Base-by-base conservation (phyloP, 2,888 invertebrate genomes). In the Tromatobia lineatoria region DNA sequence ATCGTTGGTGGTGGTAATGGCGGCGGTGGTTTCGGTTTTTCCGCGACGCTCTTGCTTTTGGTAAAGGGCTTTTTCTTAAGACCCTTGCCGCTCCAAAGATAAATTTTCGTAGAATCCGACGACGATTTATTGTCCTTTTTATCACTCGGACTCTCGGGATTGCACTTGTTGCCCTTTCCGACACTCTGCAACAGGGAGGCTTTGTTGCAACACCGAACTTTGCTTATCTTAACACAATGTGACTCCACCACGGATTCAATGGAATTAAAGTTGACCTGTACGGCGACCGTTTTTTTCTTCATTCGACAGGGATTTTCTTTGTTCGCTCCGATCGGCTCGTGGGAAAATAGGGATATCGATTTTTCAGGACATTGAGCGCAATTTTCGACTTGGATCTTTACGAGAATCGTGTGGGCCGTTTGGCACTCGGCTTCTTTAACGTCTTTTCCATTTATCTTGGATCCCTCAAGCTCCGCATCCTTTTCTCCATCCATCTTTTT, bases 341-440 rank as follows among this genome's bases (percentile, higher is more conserved):
- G 80, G 1, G 88, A 85, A 80, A 86, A 88, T 29, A 88, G 85
- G 11, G 89, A 86, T 70, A 86, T 79, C 57, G 89, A 86, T 67
- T 88, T 88, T 20, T 90, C 90, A 13, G 86, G 79, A 38, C 87
- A 88, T 71, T 89, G 89, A 10, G 87, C 85, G 69, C 90, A 91
- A 85, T 91, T 90, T 83, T 92, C 92, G 6, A 91, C 89, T 77
- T 91, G 89, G 25, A 91, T 91, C 73, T 90, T 91, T 4, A 91
- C 90, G 61, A 90, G 83, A 61, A 87, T 87, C 42, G 88, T 82
- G 34, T 88, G 88, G 29, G 85, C 81, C 11, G 85, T 85, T 66
- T 88, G 87, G 25, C 78, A 81, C 3, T 86, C 87, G 6, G 73
- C 78, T 76, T 85, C 80, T 10, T 80, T 80, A 1, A 75, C 70